These are phyloP conservation scores for Sylvia atricapilla DNA, from an alignment of 2,113 vertebrate genomes.

Conservation along the genomic window DNA sequence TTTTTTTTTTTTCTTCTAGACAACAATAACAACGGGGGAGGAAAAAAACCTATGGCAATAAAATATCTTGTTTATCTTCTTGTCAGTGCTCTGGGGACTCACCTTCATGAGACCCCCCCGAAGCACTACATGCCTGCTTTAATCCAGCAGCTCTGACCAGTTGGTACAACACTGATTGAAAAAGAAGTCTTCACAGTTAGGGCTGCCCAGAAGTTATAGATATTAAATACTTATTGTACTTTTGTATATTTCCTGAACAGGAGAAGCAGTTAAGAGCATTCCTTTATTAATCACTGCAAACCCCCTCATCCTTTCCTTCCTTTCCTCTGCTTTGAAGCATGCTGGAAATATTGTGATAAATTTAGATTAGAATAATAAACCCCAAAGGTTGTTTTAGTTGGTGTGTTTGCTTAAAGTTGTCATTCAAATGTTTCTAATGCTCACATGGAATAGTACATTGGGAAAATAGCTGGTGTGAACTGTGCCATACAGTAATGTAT, in stretches of 20 bases:
- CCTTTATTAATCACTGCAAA: background rate
- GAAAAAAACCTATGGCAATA: background rate
- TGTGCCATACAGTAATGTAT: background rate
- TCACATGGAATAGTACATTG: background rate
- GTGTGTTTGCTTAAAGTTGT: background rate
- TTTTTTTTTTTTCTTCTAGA: background rate
- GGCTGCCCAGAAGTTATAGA: background rate
- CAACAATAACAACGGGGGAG: background rate
- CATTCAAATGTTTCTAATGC: background rate
- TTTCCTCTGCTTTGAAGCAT: constrained; percentile 14
- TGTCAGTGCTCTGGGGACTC: background rate
- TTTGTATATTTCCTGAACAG: background rate
- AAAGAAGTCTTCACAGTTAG: background rate
- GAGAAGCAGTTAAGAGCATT: background rate
- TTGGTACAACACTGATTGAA: background rate
- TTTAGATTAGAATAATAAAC: constrained; percentile 14
- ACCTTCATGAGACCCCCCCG: accelerated
- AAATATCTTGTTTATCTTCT: background rate
- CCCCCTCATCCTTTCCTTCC: background rate
- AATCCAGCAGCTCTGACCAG: background rate
- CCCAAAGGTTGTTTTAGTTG: background rate
- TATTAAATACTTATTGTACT: background rate
- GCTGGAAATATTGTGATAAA: background rate
- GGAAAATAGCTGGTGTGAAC: background rate
- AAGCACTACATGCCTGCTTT: background rate